Conservation (phyloP, 2,113 vertebrate genomes). For the Motacilla alba region DNA sequence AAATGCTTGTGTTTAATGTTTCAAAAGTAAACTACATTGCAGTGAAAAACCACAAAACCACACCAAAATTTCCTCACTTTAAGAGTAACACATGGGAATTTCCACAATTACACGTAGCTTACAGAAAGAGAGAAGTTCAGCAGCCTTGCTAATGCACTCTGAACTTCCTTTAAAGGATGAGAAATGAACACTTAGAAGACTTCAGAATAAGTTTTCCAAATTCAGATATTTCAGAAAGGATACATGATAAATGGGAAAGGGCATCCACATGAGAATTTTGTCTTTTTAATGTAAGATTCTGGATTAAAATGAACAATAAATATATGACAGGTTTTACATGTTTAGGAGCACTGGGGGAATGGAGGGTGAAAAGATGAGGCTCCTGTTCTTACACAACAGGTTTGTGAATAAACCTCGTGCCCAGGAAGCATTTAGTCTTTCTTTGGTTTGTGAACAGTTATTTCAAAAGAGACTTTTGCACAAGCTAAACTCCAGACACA, state of each 20-base stretch:
- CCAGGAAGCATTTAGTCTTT: neutral
- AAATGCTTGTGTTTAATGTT: neutral
- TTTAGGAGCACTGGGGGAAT: neutral
- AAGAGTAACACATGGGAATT: neutral
- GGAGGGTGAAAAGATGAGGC: fast-evolving
- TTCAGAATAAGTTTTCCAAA: neutral
- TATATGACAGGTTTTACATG: neutral
- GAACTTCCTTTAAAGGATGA: neutral
- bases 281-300: neutral
- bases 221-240: neutral
- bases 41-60: neutral
- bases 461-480: neutral
- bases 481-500: neutral
- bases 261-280: neutral
- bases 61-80: neutral
- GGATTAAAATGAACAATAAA: neutral
- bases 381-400: neutral
- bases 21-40: neutral
- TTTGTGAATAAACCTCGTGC: fast-evolving
- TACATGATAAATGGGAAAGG: neutral
- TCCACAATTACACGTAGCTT: neutral
- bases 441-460: neutral
- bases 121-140: neutral
- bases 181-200: neutral
- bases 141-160: neutral